Evolutionary conservation across 2,888 invertebrate genomes (phyloP).

Genomic region (Cancer borealis): DNA sequence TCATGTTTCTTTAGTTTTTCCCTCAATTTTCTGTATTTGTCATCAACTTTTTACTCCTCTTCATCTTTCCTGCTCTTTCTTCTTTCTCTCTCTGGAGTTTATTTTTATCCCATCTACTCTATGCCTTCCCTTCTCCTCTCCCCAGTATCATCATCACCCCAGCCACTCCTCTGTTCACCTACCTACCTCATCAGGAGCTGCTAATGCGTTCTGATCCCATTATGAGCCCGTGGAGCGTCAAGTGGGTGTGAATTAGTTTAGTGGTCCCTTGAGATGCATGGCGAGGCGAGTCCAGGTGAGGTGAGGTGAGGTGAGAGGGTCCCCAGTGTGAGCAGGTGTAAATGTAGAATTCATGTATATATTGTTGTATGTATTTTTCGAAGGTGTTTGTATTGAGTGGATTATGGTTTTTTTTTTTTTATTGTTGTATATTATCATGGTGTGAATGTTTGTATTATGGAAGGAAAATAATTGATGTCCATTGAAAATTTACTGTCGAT

Average conservation of each 20-base stretch:
- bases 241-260: slow-evolving; percentile 54
- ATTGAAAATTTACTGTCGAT: too few species aligned
- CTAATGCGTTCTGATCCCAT: slow-evolving; percentile 58
- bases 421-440: too few species aligned
- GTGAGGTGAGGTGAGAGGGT: neutral
- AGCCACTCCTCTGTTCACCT: neutral
- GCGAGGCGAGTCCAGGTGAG: neutral
- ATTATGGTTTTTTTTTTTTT: too few species aligned
- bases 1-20: too few species aligned
- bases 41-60: too few species aligned
- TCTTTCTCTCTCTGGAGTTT: neutral
- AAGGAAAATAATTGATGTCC: neutral
- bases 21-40: too few species aligned
- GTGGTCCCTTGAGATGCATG: slow-evolving; percentile 22
- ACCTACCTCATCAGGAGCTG: neutral
- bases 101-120: neutral
- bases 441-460: too few species aligned
- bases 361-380: neutral
- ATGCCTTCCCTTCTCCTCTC: neutral
- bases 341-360: neutral
- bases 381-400: neutral
- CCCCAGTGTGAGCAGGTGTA: neutral
- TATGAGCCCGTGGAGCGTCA: slow-evolving; percentile 41
- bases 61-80: neutral
- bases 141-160: neutral